phyloP scores from a whole-genome alignment of 2,797 vertebrate species.

The Gadopsis bispinosus region DNA sequence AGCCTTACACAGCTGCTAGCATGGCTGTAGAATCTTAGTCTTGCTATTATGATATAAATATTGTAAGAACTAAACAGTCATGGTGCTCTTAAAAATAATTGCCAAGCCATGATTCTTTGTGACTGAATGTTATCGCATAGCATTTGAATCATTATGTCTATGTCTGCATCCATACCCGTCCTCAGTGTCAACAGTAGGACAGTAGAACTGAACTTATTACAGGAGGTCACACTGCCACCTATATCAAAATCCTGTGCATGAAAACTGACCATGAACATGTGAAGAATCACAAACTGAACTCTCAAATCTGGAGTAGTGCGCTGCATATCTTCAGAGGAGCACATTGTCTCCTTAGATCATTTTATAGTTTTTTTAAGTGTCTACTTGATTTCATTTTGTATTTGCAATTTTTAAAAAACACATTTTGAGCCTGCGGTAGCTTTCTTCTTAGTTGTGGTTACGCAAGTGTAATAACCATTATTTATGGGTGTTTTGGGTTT shows the following conservation, averaged over 20 bases:
- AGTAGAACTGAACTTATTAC: neutral
- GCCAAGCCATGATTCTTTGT: too few species aligned
- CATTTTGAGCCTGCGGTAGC: neutral
- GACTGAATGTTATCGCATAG: neutral
- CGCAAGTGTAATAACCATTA: constrained; percentile 35
- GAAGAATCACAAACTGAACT: neutral
- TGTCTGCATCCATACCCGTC: neutral
- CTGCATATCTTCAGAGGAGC: neutral
- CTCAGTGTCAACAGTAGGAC: neutral
- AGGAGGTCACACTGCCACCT: neutral
- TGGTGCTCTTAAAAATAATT: neutral
- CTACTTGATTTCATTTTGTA: neutral
- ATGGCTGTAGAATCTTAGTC: neutral
- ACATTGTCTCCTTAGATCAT: neutral
- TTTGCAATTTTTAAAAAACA: neutral
- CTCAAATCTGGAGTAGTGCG: neutral
- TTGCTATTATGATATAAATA: neutral
- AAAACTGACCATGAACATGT: neutral
- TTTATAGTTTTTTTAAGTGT: neutral
- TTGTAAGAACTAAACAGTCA: neutral
- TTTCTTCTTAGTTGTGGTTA: constrained; percentile 39
- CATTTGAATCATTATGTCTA: neutral
- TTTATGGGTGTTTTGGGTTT: constrained; percentile 54
- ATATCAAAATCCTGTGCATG: neutral
- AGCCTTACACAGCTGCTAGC: neutral